A percentile compares a stretch with the other conserved stretches of the same genome.
Conservation (phyloP, 92 coral and sea anemone species). For the Porites divaricata region DNA sequence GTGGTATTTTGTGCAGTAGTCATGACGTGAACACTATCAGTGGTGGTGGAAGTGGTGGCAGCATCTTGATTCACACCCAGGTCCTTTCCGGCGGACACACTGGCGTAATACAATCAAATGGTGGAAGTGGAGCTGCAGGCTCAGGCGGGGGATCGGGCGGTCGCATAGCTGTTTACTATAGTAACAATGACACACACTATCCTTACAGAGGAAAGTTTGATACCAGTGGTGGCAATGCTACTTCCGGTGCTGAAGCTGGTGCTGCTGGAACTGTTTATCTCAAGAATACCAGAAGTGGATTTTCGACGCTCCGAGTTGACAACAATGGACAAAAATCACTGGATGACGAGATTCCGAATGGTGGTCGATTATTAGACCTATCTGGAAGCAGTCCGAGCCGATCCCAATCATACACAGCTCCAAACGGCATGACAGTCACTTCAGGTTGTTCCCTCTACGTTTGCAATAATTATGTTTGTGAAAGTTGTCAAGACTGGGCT, state of each 20-base stretch:
- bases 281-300: slow-evolving; percentile 72
- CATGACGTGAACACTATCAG: slow-evolving; percentile 63
- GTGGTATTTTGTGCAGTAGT: slow-evolving; percentile 81
- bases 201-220: slow-evolving; percentile 86
- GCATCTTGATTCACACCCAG: slow-evolving; percentile 80
- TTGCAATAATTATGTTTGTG: slow-evolving; percentile 6
- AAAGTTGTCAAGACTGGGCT: slow-evolving; percentile 53
- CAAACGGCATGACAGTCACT: slow-evolving; percentile 83
- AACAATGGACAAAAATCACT: slow-evolving; percentile 79
- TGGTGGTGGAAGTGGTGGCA: slow-evolving; percentile 99
- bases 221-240: slow-evolving; percentile 85
- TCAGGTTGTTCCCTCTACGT: slow-evolving; percentile 63
- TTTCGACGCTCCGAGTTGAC: slow-evolving; percentile 81
- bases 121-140: slow-evolving; percentile 84
- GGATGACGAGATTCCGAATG: slow-evolving; percentile 76
- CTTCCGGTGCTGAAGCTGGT: slow-evolving; percentile 88
- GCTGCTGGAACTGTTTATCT: slow-evolving; percentile 96
- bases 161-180: slow-evolving; percentile 87
- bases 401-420: slow-evolving; percentile 70
- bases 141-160: slow-evolving; percentile 99
- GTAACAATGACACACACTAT: slow-evolving; percentile 80
- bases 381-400: slow-evolving; percentile 80
- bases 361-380: slow-evolving; percentile 79
- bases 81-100: slow-evolving; percentile 96
- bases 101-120: slow-evolving; percentile 81